These are phyloP conservation scores for Oenanthe oenanthe DNA, from an alignment of 2,113 vertebrate species.

Conservation along the genomic window DNA sequence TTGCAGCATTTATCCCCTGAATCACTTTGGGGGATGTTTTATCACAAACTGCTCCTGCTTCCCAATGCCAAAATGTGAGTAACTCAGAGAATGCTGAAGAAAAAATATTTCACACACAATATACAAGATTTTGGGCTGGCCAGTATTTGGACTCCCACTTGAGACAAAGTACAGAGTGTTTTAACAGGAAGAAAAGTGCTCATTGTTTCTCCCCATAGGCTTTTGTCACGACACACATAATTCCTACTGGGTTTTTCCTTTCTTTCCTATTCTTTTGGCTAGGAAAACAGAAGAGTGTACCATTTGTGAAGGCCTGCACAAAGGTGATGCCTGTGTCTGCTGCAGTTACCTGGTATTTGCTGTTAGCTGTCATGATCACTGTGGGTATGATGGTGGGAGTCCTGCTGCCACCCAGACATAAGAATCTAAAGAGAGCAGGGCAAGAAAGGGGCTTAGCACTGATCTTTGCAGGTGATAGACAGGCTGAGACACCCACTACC, in stretches of 20 bases:
- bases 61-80: background rate
- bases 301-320: background rate
- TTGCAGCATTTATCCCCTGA: background rate
- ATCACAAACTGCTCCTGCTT: background rate
- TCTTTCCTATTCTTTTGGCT: background rate
- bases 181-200: background rate
- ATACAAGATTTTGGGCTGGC: background rate
- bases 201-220: background rate
- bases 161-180: background rate
- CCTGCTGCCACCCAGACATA: accelerated
- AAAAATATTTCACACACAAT: background rate
- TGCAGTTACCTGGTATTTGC: background rate
- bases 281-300: background rate
- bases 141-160: background rate
- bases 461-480: background rate
- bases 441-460: background rate
- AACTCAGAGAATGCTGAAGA: background rate
- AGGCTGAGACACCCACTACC: no score
- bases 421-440: background rate
- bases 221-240: background rate
- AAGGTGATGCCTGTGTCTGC: background rate
- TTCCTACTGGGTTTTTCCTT: background rate
- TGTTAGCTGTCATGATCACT: accelerated
- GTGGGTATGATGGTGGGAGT: no score
- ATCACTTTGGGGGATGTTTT: background rate